These are phyloP conservation scores for Cephalopachus bancanus DNA, from an alignment of 2,797 vertebrate genomes.

Conservation along the genomic window DNA sequence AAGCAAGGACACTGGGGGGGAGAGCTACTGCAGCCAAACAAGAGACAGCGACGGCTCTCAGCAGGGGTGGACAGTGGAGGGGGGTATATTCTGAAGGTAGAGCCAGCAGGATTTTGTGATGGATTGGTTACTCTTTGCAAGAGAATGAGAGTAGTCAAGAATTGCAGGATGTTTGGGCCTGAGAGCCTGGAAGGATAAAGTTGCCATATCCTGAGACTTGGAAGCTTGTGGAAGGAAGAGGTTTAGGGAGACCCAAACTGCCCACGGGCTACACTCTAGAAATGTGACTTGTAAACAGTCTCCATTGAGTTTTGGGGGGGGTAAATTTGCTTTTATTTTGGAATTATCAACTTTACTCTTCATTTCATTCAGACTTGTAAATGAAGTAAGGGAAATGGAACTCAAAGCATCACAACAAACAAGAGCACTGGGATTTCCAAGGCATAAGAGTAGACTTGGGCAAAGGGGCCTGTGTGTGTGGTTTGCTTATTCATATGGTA, in stretches of 20 bases:
- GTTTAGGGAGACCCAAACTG: neutral
- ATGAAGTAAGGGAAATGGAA: neutral
- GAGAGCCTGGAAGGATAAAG: neutral
- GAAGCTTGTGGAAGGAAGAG: neutral
- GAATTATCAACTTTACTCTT: neutral
- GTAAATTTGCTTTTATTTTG: constrained; percentile 18
- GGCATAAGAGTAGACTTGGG: neutral
- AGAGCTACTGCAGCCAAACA: neutral
- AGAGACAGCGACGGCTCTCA: neutral
- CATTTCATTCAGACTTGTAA: constrained; percentile 1
- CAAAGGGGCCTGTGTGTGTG: neutral
- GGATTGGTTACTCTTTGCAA: neutral
- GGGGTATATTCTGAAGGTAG: neutral
- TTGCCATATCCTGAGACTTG: neutral
- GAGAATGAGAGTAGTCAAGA: neutral
- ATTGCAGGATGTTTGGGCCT: neutral
- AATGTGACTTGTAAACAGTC: neutral
- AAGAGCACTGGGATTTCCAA: neutral
- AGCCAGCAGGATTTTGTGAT: neutral
- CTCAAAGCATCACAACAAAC: neutral
- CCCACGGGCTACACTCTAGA: neutral
- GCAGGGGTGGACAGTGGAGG: no score
- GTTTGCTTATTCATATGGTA: neutral
- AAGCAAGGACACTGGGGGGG: neutral
- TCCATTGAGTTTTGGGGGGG: neutral